Evolutionary conservation across 2,888 invertebrate species (phyloP), one percentile per base, ranked within the genome.

Genomic region (Aphodius granarius): DNA sequence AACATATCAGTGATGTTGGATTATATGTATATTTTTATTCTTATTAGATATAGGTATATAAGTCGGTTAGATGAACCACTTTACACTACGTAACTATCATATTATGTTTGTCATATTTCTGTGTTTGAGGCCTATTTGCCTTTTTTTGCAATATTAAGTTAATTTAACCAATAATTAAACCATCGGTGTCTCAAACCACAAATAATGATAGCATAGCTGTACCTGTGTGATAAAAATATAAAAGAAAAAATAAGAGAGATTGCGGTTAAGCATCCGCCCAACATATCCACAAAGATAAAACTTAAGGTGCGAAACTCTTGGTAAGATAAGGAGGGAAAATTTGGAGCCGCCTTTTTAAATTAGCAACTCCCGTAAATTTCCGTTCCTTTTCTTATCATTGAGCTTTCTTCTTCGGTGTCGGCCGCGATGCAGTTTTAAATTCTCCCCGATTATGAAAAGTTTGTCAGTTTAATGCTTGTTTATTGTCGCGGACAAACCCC

Each of bases 381-480:
- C 43, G 43, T 43, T 43, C 4, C 3, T 13, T 2, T 43, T 43
- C 43, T 43, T 43, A 43, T 43, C 43, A 43, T 43, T 13, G 6
- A 43, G 43, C 43, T 1, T 43, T 2, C 43, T 43, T 43, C 43
- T 43, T 0, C 43, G 43, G 43, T 43, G 43, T 43, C 43, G 43
- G 9, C 43, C 43, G 43, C 43, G 43, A 43, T 74, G 74, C 74
- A 74, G 74, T 70, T 74, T 70, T 63, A 70, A 74, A 63, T 68
- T 74, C 63, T 66, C 66, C 63, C n/a, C 71, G 70, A 68, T 71
- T 68, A 72, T 71, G 63, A 75, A 75, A 75, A 19, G 65, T 75
- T 71, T 62, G 65, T 65, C 66, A 62, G 72, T 66, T 75, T 75
- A 72, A 75, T 72, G 71, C 75, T 75, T 75, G 72, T 75, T 75